Base-by-base conservation (phyloP, 1,140 invertebrate species). In the Leguminivora glycinivorella region DNA sequence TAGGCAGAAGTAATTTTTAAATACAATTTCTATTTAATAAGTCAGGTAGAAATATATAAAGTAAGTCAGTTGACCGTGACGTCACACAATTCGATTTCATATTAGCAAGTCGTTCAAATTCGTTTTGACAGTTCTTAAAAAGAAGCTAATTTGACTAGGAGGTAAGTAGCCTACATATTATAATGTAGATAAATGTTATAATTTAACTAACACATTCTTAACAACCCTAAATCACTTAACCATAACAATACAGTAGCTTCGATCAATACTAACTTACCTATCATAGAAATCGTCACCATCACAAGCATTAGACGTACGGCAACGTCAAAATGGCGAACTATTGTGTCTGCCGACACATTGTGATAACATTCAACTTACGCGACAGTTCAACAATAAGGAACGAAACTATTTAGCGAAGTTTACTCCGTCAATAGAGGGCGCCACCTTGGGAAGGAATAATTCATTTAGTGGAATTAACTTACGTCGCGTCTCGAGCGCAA, bases 391-490 rank as follows among this genome's bases (percentile, higher is more conserved):
- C 88, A 88, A 90, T 88, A 88, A 88, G 83, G 82, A 87, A 89
- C 82, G 81, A 83, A 89, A 90, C 88, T 90, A 90, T 90, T 90
- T 88, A 90, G 88, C 83, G 72, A 83, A 89, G 86, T 90, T 90
- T 83, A 76, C 81, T 83, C 73, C 80, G 86, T 87, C 86, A 88
- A 88, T 87, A 90, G 78, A 80, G 79, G 85, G 83, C 83, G 87
- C 81, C 82, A 88, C 82, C 84, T 85, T 82, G 83, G 82, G 81
- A 82, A 81, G 75, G 78, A 84, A 87, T 88, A 90, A 90, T 88
- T 88, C 86, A 88, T 88, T 90, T 90, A 90, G 80, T 68, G 47
- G 81, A 86, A 83, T 85, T 85, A 83, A 80, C 79, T 81, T 19
- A 52, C 79, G 81, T 78, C 78, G 72, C 58, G 58, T 26, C 22